Base-by-base conservation (phyloP, 2,113 vertebrate genomes). In the Oncorhynchus tshawytscha region DNA sequence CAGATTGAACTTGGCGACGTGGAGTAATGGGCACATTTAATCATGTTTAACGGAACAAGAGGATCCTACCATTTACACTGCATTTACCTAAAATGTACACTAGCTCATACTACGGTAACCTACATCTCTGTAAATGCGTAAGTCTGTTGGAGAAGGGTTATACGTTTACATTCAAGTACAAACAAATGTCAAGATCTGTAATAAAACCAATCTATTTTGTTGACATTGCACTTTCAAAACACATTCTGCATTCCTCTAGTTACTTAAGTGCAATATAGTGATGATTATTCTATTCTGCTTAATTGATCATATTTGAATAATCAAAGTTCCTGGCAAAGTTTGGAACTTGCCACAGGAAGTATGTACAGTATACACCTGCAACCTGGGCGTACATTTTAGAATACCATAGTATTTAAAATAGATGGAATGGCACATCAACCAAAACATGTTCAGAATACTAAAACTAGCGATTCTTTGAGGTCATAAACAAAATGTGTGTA, bases 1-100 rank as follows among this genome's bases (percentile, higher is more conserved):
- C 68, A 89, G 67, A 89, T 86, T 83, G 67, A 87, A 86, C 70
- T 51, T 68, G 51, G 74, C 67, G 78, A 76, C 54, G 62, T 29
- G 12, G 2, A 73, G 20, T 78, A 77, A 83, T 69, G 48, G 54
- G 77, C 76, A 82, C 68, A 78, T 84, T 84, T 2, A 76, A 83
- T 87, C 81, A 60, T 76, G 39, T 76, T 11, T 2, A 68, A 73
- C 20, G 15, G 79, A 88, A 83, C 77, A 71, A 72, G 60, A 70
- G 73, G 39, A 72, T 60, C 49, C 73, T 68, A 82, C 82, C 70
- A 74, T 54, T 45, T 68, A 54, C 51, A 54, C 18, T 18, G 13
- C 72, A 81, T 81, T 76, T 49, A 31, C 65, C 34, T 59, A 51
- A 49, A 48, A 62, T 22, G 8, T 22, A 62, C 7, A n/a, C 59